phyloP scores from a whole-genome alignment of 1,140 invertebrate genomes.

The Arctopsyche grandis region DNA sequence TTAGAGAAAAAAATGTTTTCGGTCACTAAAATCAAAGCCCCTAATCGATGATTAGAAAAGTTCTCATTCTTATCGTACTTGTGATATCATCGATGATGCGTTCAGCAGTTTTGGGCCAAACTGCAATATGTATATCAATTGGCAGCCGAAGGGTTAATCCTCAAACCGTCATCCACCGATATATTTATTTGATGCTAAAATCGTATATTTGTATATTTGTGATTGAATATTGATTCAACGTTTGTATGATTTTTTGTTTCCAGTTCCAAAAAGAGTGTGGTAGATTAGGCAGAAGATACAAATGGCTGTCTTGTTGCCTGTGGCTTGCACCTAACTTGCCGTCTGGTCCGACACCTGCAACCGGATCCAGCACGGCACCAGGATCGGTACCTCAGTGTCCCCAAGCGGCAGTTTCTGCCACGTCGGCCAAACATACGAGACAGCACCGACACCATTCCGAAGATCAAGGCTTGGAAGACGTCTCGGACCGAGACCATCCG shows the following conservation, averaged over 20 bases:
- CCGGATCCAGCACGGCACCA: constrained; percentile 55
- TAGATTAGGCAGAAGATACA: constrained; percentile 59
- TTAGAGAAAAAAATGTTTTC: no score
- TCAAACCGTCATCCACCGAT: no score
- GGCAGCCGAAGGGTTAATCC: no score
- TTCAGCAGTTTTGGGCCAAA: no score
- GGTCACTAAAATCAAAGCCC: no score
- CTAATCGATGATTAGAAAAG: no score
- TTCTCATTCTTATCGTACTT: no score
- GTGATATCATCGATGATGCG: no score
- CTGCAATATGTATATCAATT: no score
- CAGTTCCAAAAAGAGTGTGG: constrained; percentile 64
- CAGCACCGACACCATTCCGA: constrained; percentile 30
- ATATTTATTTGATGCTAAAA: no score
- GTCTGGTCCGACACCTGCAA: constrained; percentile 52
- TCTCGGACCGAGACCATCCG: constrained; percentile 39
- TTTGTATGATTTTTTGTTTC: constrained; percentile 11
- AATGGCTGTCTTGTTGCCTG: constrained; percentile 62
- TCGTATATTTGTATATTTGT: no score
- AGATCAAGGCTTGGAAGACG: constrained; percentile 49
- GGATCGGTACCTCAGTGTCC: constrained; percentile 57
- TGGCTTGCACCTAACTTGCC: constrained; percentile 53
- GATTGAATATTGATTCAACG: no score
- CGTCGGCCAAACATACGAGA: constrained; percentile 16
- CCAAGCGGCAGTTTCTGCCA: constrained; percentile 44